Evolutionary conservation across 2,113 vertebrate species (phyloP), one percentile per base, ranked within the genome.

Genomic region (Otus sunia): DNA sequence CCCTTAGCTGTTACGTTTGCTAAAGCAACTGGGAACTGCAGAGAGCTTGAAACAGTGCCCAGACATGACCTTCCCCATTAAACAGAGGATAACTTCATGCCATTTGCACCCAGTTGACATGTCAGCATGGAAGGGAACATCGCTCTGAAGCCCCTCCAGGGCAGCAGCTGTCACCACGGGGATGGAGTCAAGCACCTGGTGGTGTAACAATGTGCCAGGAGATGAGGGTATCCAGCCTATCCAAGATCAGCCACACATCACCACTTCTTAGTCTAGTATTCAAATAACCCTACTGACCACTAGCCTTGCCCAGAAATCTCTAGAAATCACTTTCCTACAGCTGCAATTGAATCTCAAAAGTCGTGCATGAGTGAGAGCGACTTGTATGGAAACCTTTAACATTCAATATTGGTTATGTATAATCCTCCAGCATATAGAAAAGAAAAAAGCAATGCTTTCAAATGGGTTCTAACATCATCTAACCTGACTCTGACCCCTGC

Each of bases 131-230:
- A 60, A 73, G 43, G 26, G 27, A 83, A 18, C 22, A 26, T 25
- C 0, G 0, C 43, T 49, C n/a, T 76, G 4, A n/a, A 60, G 9
- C 15, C 26, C 9, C 37, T 68, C 26, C 53, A 6, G 58, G 52
- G 55, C 69, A 63, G 50, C 68, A 85, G 67, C 74, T 75, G 0
- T 26, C 68, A 26, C 52, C 37, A 4, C 4, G 7, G 78, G 55
- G 60, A 34, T 1, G 1, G 50, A 64, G 60, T 26, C 0, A 1
- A 71, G 79, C 30, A 34, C 2, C 0, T 1, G 0, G 15, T 0
- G 0, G 8, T 17, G 16, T 18, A 10, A 41, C n/a, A 10, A 2
- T 0, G 4, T 37, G 21, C 45, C 27, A 17, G 49, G 36, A n/a
- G 49, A 1, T 45, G 52, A 49, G 52, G 27, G 20, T 32, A 74